Evolutionary conservation across 2,888 invertebrate species (phyloP), one percentile per base, ranked within the genome.

Genomic region (Drosophila nr. fundita): DNA sequence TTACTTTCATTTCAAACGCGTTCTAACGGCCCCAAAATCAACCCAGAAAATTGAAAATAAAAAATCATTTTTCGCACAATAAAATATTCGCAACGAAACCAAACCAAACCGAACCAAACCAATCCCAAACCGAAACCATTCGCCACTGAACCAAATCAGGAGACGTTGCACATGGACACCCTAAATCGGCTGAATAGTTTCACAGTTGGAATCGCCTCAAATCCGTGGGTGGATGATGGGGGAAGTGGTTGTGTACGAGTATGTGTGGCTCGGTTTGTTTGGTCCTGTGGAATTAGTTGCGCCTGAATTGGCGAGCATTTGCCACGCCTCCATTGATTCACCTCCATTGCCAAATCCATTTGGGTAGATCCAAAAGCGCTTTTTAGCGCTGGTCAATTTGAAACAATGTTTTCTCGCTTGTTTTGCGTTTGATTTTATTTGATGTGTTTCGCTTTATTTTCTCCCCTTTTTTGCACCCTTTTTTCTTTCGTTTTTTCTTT

Each of bases 41-140:
- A 68, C 61, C 78, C 63, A 67, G 76, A 75, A 76, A 85, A 83
- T 83, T 83, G 88, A 82, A 80, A 89, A 88, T 80, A 90, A 90
- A 87, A 91, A 90, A 87, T 87, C 83, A 89, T 91, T 91, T 91
- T 87, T 89, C 90, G 90, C 87, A 81, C 91, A 91, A 91, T 91
- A 91, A 91, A 91, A 90, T 91, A 90, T 84, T 76, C 66, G 71
- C 73, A 63, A 49, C 58, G 75, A 30, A 74, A 72, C 45, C 8
- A 54, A 54, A 18, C 54, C 36, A 24, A 68, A 38, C 49, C 49
- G 55, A 57, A 49, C 45, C 42, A 53, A 54, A 11, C 48, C 15
- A 73, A 63, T 38, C 72, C 62, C 45, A 15, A n/a, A 58, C 50
- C 61, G 74, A n/a, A 58, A 50, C 45, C 45, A 45, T 15, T 15